Evolutionary conservation across 2,888 invertebrate genomes (phyloP).

Genomic region (Oithona nana): DNA sequence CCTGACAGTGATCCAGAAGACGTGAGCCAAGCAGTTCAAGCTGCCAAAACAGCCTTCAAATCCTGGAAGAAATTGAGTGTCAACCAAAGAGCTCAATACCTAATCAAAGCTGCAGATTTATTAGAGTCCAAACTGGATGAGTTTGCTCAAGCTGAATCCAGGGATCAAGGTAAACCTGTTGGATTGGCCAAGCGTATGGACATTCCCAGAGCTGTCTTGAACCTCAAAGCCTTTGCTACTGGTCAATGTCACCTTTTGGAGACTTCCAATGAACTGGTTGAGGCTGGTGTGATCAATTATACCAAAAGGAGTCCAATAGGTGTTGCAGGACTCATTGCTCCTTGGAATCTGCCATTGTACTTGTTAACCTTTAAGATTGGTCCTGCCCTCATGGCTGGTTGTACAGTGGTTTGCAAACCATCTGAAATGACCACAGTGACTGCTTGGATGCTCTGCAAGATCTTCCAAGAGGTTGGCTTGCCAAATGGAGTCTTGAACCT

Average conservation of each 20-base stretch:
- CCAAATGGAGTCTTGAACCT: slow-evolving; percentile 36
- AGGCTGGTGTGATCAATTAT: slow-evolving; percentile 30
- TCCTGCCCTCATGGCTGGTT: slow-evolving; percentile 32
- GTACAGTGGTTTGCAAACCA: slow-evolving; percentile 36
- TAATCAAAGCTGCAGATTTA: slow-evolving; percentile 32
- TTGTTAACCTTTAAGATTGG: slow-evolving; percentile 37
- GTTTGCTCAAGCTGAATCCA: slow-evolving; percentile 33
- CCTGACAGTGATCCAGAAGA: slow-evolving; percentile 28
- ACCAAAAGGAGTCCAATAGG: slow-evolving; percentile 32
- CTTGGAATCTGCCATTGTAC: slow-evolving; percentile 38
- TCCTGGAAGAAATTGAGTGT: slow-evolving; percentile 31
- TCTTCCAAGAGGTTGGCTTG: slow-evolving; percentile 30
- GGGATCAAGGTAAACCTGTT: slow-evolving; percentile 37
- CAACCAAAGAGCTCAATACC: slow-evolving; percentile 27
- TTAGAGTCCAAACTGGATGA: slow-evolving; percentile 31
- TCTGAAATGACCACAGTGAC: slow-evolving; percentile 37
- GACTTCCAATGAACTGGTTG: slow-evolving; percentile 22
- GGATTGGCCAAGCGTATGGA: slow-evolving; percentile 31
- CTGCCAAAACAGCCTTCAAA: slow-evolving; percentile 32
- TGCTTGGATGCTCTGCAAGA: slow-evolving; percentile 32
- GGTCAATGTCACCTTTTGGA: slow-evolving; percentile 22
- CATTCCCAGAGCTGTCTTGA: slow-evolving; percentile 34
- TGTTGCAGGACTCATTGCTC: slow-evolving; percentile 35
- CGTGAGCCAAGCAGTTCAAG: slow-evolving; percentile 27
- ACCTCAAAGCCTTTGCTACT: slow-evolving; percentile 35